phyloP scores from a whole-genome alignment of 2,888 invertebrate genomes.

The Thera obeliscata region DNA sequence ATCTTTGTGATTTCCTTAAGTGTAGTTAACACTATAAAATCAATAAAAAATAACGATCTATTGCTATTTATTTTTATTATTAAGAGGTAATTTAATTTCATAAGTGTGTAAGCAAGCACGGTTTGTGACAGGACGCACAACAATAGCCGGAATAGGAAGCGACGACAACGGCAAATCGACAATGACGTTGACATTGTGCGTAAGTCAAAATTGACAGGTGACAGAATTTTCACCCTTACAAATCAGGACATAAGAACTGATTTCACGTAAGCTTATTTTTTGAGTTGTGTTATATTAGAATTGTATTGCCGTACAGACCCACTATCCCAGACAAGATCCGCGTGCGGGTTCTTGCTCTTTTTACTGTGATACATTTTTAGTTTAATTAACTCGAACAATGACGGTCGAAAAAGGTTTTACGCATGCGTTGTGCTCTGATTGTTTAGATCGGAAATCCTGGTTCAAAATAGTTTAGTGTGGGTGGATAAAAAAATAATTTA shows the following conservation, averaged over 20 bases:
- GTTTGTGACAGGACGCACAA: slow-evolving; percentile 71
- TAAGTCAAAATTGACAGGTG: slow-evolving; percentile 19
- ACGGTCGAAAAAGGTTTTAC: slow-evolving; percentile 56
- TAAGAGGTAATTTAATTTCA: slow-evolving; percentile 3
- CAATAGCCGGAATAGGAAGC: slow-evolving; percentile 84
- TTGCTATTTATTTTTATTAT: not conserved
- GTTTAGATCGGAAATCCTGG: slow-evolving; percentile 72
- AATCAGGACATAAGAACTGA: not conserved
- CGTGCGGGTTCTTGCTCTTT: slow-evolving; percentile 70
- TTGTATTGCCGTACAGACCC: slow-evolving; percentile 49
- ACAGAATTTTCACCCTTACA: slow-evolving; percentile 13
- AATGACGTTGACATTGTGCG: slow-evolving; percentile 42
- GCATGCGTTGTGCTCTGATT: slow-evolving; percentile 62
- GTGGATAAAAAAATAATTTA: slow-evolving; percentile 15
- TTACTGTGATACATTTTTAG: slow-evolving; percentile 54
- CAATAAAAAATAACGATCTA: too few species aligned
- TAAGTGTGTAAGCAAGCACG: slow-evolving; percentile 62
- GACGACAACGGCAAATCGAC: slow-evolving; percentile 71
- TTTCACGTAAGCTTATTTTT: not conserved
- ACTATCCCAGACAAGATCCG: slow-evolving; percentile 72
- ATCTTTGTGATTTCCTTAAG: too few species aligned
- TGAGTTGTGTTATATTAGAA: not conserved
- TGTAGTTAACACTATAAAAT: too few species aligned
- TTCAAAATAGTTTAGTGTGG: slow-evolving; percentile 55
- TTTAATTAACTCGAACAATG: slow-evolving; percentile 62